Percentiles rank a stretch among this genome's conserved stretches.
These are phyloP conservation scores for Panzeria rudis DNA, from an alignment of 2,888 invertebrate species.

Conservation along the genomic window DNA sequence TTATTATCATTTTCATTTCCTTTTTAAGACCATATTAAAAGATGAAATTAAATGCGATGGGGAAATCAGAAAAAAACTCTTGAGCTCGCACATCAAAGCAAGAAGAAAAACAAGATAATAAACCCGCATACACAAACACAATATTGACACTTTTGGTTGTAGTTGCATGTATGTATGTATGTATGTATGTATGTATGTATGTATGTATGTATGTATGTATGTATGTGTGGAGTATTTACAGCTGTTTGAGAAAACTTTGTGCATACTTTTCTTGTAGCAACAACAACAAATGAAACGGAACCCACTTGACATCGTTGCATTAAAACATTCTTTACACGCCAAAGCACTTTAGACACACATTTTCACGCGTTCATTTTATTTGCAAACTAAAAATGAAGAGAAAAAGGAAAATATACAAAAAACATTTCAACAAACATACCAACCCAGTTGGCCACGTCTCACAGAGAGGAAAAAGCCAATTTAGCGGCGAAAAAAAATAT, in stretches of 20 bases:
- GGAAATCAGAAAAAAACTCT: conserved; percentile 8
- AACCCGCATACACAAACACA: not conserved
- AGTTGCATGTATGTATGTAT: not conserved
- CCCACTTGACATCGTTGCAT: conserved; percentile 63
- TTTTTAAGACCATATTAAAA: conserved; percentile 23
- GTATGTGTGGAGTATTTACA: not conserved
- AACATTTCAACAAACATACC: not conserved
- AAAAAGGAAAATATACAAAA: not conserved
- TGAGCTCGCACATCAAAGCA: conserved; percentile 24
- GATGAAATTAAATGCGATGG: conserved; percentile 27
- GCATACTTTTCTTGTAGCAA: conserved; percentile 15
- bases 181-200: not conserved
- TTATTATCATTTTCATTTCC: conserved; percentile 38
- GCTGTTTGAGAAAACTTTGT: not conserved
- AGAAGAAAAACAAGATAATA: not conserved
- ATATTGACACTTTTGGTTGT: not conserved
- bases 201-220: not conserved
- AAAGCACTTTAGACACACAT: conserved; percentile 50
- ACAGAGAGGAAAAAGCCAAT: too few relatives aligned
- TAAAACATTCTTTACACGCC: conserved; percentile 59
- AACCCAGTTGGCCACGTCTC: too few relatives aligned
- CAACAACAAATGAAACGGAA: conserved; percentile 62
- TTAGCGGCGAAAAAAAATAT: too few relatives aligned
- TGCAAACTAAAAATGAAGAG: not conserved
- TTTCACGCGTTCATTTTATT: not conserved